These are phyloP conservation scores for Heterotilapia buettikoferi DNA, from an alignment of 2,113 vertebrate species.

Conservation along the genomic window DNA sequence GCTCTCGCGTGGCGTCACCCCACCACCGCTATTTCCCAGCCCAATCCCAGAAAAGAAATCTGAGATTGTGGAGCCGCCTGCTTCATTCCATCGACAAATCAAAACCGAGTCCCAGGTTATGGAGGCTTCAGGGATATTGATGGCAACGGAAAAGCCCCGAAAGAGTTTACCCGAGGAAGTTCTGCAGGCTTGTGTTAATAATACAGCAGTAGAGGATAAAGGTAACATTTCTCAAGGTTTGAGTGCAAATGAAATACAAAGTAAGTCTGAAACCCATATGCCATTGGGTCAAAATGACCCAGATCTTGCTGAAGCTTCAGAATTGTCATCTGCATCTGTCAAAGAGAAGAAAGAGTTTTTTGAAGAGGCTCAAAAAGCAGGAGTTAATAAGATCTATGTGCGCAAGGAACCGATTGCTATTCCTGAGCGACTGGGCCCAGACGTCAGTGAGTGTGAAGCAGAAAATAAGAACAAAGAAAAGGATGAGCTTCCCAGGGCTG, in stretches of 20 bases:
- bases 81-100: constrained; percentile 80
- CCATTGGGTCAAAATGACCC: constrained; percentile 69
- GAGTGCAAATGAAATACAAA: constrained; percentile 6
- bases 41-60: constrained; percentile 74
- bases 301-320: constrained; percentile 25
- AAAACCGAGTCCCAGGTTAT: constrained; percentile 70
- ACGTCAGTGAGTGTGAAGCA: constrained; percentile 55
- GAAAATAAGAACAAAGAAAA: constrained; percentile 51
- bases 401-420: constrained; percentile 66
- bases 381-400: constrained; percentile 62
- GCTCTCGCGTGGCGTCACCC: constrained; percentile 71
- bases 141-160: background rate
- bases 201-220: background rate
- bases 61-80: constrained; percentile 79
- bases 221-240: background rate
- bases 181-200: background rate
- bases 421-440: constrained; percentile 53
- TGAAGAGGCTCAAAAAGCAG: constrained; percentile 69
- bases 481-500: constrained; percentile 53
- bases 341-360: constrained; percentile 67
- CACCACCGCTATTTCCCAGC: constrained; percentile 48
- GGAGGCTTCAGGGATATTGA: constrained; percentile 33
- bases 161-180: background rate
- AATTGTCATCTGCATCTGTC: constrained; percentile 55
- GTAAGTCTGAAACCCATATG: constrained; percentile 55